Conservation (phyloP, 2,113 vertebrate genomes). For the Uropsilus gracilis region DNA sequence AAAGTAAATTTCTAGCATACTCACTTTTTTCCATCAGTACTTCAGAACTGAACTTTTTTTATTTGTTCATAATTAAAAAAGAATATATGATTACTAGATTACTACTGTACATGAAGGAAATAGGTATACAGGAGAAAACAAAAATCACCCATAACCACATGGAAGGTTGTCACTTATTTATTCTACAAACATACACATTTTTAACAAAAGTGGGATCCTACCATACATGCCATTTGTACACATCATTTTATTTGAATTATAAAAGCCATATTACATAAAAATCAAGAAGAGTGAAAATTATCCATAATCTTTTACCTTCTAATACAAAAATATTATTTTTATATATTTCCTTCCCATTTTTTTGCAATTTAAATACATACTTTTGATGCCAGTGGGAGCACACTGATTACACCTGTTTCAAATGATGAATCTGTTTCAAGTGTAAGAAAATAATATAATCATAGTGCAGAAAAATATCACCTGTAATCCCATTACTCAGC, state of each 20-base stretch:
- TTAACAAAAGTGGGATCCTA: conserved; percentile 44
- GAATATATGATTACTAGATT: conserved; percentile 22
- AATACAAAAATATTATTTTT: conserved; percentile 69
- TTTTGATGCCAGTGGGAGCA: conserved; percentile 35
- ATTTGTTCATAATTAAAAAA: conserved; percentile 48
- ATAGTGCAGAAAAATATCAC: conserved; percentile 54
- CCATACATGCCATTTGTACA: conserved; percentile 21
- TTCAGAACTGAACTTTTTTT: conserved; percentile 53
- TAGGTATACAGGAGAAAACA: conserved; percentile 7
- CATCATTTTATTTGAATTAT: conserved; percentile 62
- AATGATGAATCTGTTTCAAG: conserved; percentile 61
- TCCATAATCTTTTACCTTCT: conserved; percentile 53
- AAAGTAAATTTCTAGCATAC: conserved; percentile 9
- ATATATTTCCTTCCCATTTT: conserved; percentile 58
- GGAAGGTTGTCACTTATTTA: conserved; percentile 21
- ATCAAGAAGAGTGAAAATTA: conserved; percentile 54
- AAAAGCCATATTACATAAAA: conserved; percentile 56
- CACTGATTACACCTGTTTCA: conserved; percentile 62
- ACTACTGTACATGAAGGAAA: conserved; percentile 25
- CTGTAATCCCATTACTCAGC: conserved; percentile 57
- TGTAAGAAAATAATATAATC: conserved; percentile 59
- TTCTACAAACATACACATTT: conserved; percentile 19
- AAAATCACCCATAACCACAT: conserved; percentile 22
- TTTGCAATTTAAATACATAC: conserved; percentile 59
- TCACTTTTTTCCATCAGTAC: not conserved